phyloP scores from a whole-genome alignment of 1,140 invertebrate genomes.

The Calliphora vicina region DNA sequence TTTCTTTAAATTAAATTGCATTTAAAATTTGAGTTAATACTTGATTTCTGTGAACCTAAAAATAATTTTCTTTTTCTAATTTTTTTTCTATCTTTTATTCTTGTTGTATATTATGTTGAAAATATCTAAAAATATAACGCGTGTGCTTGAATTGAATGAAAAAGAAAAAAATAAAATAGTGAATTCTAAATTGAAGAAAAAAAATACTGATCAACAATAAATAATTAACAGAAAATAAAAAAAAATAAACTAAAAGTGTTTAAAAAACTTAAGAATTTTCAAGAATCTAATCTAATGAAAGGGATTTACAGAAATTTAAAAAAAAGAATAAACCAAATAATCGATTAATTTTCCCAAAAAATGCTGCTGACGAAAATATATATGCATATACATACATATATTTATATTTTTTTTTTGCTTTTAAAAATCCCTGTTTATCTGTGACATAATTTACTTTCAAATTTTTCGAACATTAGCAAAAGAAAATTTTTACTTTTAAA shows the following conservation, averaged over 20 bases:
- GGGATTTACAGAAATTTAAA: neutral
- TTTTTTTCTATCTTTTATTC: neutral
- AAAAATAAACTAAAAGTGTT: neutral
- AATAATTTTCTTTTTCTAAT: constrained; percentile 59
- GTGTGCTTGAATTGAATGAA: constrained; percentile 9
- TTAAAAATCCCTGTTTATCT: constrained; percentile 31
- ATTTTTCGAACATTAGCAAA: constrained; percentile 24
- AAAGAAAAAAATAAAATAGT: neutral
- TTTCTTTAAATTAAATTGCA: neutral
- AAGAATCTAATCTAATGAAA: neutral
- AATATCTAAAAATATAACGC: constrained; percentile 24
- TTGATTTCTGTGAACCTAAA: constrained; percentile 55
- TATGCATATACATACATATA: neutral
- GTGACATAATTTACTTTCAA: constrained; percentile 33
- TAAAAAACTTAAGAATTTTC: neutral
- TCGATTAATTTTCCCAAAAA: neutral
- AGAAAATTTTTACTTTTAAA: neutral
- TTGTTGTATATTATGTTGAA: constrained; percentile 28
- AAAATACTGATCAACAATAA: too few relatives aligned
- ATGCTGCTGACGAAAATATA: neutral
- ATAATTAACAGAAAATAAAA: neutral
- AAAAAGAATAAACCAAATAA: neutral
- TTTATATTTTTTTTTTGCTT: neutral
- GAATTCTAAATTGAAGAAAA: neutral
- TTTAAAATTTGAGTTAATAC: constrained; percentile 23